These are phyloP conservation scores for Psix sp. DNA, from an alignment of 1,140 invertebrate species.

Conservation along the genomic window DNA sequence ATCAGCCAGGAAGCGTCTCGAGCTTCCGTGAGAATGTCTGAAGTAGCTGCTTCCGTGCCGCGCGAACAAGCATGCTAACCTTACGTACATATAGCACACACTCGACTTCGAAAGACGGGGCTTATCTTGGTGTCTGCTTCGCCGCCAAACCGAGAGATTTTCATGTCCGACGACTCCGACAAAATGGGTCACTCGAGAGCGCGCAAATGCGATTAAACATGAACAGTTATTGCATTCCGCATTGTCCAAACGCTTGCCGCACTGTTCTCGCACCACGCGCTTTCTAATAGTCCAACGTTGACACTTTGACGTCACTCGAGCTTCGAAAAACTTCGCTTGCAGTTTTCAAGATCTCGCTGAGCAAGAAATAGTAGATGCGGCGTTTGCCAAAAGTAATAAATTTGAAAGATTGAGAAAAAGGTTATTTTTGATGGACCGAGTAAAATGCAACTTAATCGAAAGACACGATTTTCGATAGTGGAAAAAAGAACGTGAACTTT, in stretches of 20 bases:
- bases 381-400: too few relatives aligned
- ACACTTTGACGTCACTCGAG: neutral
- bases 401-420: too few relatives aligned
- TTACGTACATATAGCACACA: slow-evolving; percentile 45
- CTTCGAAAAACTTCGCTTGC: neutral
- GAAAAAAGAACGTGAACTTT: too few relatives aligned
- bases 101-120: slow-evolving; percentile 55
- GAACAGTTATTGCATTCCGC: slow-evolving; percentile 38
- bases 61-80: slow-evolving; percentile 49
- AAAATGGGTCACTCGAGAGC: slow-evolving; percentile 55
- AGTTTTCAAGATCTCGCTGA: neutral
- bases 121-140: slow-evolving; percentile 51
- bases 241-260: slow-evolving; percentile 21
- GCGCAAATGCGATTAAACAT: slow-evolving; percentile 43
- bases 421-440: too few relatives aligned
- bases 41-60: slow-evolving; percentile 58
- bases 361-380: too few relatives aligned
- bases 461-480: too few relatives aligned
- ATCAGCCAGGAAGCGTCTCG: slow-evolving; percentile 57
- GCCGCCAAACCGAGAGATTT: slow-evolving; percentile 43
- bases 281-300: neutral
- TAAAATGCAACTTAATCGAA: too few relatives aligned
- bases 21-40: slow-evolving; percentile 60
- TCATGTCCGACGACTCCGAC: slow-evolving; percentile 38
- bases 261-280: neutral